Percentiles rank a stretch among this genome's conserved stretches.
phyloP scores from a whole-genome alignment of 2,888 invertebrate genomes.

The Agriopis aurantiaria region DNA sequence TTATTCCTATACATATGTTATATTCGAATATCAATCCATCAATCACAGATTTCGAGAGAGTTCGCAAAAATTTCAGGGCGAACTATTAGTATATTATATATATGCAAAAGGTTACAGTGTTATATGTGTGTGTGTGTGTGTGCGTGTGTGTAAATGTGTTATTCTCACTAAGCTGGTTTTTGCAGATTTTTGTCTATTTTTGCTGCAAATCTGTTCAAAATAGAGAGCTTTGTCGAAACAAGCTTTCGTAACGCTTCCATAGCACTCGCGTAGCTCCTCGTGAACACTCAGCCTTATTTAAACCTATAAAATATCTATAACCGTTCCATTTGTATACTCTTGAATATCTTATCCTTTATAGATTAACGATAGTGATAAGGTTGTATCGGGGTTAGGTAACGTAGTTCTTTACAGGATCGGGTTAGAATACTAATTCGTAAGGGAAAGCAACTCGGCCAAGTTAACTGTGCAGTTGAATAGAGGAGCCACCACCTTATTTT shows the following conservation, averaged over 20 bases:
- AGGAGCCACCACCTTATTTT: too few relatives aligned
- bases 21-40: too few relatives aligned
- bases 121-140: too few relatives aligned
- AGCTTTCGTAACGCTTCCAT: constrained; percentile 2
- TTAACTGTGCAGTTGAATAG: background rate
- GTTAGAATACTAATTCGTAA: constrained; percentile 31
- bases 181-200: too few relatives aligned
- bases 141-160: too few relatives aligned
- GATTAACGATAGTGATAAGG: constrained; percentile 35
- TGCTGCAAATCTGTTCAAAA: background rate
- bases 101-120: too few relatives aligned
- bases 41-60: too few relatives aligned
- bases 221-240: background rate
- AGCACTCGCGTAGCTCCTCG: constrained; percentile 15
- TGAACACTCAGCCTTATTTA: constrained; percentile 19
- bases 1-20: too few relatives aligned
- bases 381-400: constrained; percentile 17
- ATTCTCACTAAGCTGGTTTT: too few relatives aligned
- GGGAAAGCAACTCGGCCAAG: constrained; percentile 2
- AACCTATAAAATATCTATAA: constrained; percentile 35
- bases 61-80: too few relatives aligned
- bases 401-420: constrained; percentile 25
- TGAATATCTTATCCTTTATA: constrained; percentile 24
- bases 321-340: constrained; percentile 24
- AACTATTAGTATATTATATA: too few relatives aligned